phyloP scores from a whole-genome alignment of 2,888 invertebrate genomes.

The Amphimallon solstitiale region DNA sequence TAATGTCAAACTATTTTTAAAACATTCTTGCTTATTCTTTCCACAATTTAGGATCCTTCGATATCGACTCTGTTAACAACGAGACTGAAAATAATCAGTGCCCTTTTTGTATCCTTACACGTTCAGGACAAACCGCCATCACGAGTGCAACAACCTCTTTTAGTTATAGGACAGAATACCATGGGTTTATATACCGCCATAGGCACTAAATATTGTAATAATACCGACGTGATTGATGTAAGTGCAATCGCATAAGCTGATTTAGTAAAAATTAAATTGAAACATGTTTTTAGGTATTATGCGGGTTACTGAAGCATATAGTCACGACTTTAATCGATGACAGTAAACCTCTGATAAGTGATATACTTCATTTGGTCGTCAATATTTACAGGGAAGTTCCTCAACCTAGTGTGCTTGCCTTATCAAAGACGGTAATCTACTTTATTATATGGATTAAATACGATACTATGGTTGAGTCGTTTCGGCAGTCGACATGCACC shows the following conservation, averaged over 20 bases:
- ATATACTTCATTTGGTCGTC: conserved; percentile 74
- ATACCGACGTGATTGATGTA: conserved; percentile 73
- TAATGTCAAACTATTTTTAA: conserved; percentile 36
- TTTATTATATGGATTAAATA: no score
- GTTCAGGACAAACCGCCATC: conserved; percentile 42
- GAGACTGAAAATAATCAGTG: conserved; percentile 74
- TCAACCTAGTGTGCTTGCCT: conserved; percentile 75
- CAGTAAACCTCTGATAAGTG: conserved; percentile 73
- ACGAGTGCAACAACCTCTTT: conserved; percentile 65
- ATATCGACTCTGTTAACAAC: conserved; percentile 68
- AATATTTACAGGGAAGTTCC: conserved; percentile 75
- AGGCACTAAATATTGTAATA: conserved; percentile 71
- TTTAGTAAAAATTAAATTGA: not conserved
- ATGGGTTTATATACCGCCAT: conserved; percentile 72
- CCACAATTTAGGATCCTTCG: conserved; percentile 62
- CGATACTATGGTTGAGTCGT: no score
- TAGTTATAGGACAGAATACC: conserved; percentile 69
- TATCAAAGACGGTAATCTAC: conserved; percentile 75
- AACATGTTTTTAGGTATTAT: conserved; percentile 70
- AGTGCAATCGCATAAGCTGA: conserved; percentile 41
- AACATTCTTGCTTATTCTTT: no score
- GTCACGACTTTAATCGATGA: conserved; percentile 77
- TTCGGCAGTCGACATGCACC: no score
- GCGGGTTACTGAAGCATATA: conserved; percentile 78
- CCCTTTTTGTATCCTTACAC: conserved; percentile 70